Evolutionary conservation across 2,797 vertebrate genomes (phyloP).

Genomic region (Poeciliopsis turneri): DNA sequence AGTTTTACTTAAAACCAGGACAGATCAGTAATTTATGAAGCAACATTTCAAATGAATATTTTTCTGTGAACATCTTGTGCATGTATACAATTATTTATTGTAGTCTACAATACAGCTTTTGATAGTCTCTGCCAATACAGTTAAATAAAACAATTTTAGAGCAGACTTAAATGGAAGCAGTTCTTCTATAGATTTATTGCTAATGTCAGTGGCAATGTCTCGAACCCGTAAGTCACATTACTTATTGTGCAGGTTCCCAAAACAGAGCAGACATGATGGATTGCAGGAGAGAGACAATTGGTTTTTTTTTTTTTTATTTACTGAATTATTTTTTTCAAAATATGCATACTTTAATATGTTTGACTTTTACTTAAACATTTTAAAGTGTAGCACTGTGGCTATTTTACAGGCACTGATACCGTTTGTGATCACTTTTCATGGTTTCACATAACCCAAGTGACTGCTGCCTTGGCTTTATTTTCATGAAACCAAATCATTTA

Average conservation of each 20-base stretch:
- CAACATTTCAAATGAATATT: not conserved
- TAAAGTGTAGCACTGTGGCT: not conserved
- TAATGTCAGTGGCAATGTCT: not conserved
- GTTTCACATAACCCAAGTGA: not conserved
- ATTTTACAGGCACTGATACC: not conserved
- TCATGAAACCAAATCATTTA: not conserved
- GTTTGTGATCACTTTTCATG: not conserved
- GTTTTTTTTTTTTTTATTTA: not conserved
- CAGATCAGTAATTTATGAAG: not conserved
- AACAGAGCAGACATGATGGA: not conserved
- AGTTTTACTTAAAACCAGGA: not conserved
- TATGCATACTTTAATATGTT: not conserved
- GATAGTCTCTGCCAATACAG: not conserved
- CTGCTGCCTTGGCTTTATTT: not conserved
- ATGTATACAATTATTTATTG: too few relatives aligned
- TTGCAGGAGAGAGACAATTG: not conserved
- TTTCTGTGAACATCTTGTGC: too few relatives aligned
- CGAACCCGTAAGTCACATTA: not conserved
- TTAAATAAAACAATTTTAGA: not conserved
- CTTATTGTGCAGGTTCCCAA: not conserved
- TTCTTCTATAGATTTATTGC: not conserved
- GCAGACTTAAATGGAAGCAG: not conserved
- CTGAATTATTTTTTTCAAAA: not conserved
- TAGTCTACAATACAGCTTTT: not conserved
- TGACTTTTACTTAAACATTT: not conserved